Evolutionary conservation across 2,888 invertebrate genomes (phyloP), one percentile per base, ranked within the genome.

Genomic region (Temnothorax rugatulus): DNA sequence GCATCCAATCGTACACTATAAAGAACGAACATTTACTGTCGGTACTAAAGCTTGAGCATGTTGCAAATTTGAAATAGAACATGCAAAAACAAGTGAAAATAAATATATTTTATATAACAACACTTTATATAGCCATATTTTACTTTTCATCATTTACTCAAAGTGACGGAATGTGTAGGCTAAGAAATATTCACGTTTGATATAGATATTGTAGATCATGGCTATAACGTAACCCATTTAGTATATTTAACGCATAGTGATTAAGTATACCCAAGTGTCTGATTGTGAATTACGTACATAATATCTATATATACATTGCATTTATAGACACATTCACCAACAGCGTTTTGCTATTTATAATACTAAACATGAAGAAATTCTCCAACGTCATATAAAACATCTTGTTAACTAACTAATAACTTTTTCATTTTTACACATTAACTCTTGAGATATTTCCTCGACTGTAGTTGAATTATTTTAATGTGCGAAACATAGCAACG

Each of bases 71-170:
- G 25, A 57, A 73, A 57, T 73, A 25, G 9, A 41, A 41, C 38
- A 57, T 18, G 18, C 9, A 34, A 50, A 69, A n/a, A 63, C 4
- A 52, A 52, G 9, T n/a, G 2, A 71, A 15, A 21, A 41, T 54
- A 44, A 59, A 74, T 74, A 61, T 47, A 47, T 61, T 61, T 61
- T 44, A 0, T n/a, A 38, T 61, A n/a, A 25, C 38, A 57, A 47
- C 47, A 61, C 7, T 29, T 29, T 29, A 29, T 29, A 29, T 29
- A 29, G 29, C 29, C 29, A 29, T 29, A 29, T 29, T 29, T 29
- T 29, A 29, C 29, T 29, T 29, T 29, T 29, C 29, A 29, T 3
- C 1, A 29, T 29, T 29, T 29, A 29, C 29, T 29, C 29, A 29
- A 29, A 29, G 18, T n/a, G 29, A 8, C n/a, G 2, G 0, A 1